A percentile compares a stretch with the other conserved stretches of the same genome.
phyloP scores from a whole-genome alignment of 2,797 vertebrate species.

The Protonibea diacanthus region DNA sequence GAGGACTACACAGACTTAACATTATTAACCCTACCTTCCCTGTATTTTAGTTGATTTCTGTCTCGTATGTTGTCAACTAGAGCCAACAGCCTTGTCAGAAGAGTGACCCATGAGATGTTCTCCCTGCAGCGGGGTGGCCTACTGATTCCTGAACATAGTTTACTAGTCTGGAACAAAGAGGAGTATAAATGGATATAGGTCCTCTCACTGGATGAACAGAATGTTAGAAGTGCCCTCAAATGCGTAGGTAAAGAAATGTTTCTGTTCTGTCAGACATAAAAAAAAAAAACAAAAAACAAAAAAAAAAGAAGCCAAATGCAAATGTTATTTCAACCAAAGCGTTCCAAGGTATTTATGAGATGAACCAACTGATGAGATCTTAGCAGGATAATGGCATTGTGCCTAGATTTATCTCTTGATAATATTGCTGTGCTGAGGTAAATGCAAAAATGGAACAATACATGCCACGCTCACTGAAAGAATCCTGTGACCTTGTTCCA shows the following conservation, averaged over 20 bases:
- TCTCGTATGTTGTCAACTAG: constrained; percentile 75
- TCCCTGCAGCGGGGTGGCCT: constrained; percentile 69
- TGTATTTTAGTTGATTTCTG: constrained; percentile 70
- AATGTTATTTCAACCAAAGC: constrained; percentile 85
- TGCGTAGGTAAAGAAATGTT: constrained; percentile 70
- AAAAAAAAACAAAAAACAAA: constrained; percentile 37
- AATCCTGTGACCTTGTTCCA: constrained; percentile 59
- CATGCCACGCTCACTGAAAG: constrained; percentile 37
- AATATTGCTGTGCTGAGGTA: constrained; percentile 46
- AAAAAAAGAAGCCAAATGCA: constrained; percentile 83
- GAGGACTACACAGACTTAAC: constrained; percentile 70
- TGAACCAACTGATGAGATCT: constrained; percentile 54
- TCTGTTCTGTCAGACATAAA: constrained; percentile 65
- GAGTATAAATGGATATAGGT: constrained; percentile 63
- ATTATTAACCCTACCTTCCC: constrained; percentile 68
- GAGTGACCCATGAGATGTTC: constrained; percentile 74
- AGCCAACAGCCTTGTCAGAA: constrained; percentile 77
- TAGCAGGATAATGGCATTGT: constrained; percentile 47
- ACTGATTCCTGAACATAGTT: constrained; percentile 70
- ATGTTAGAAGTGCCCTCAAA: constrained; percentile 81
- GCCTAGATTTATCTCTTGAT: constrained; percentile 48
- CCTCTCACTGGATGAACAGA: constrained; percentile 79
- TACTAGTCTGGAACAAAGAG: constrained; percentile 69
- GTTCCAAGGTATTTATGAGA: constrained; percentile 75
- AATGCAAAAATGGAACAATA: constrained; percentile 59